These are phyloP conservation scores for Unio pictorum DNA, from an alignment of 2,888 invertebrate genomes.

Conservation along the genomic window DNA sequence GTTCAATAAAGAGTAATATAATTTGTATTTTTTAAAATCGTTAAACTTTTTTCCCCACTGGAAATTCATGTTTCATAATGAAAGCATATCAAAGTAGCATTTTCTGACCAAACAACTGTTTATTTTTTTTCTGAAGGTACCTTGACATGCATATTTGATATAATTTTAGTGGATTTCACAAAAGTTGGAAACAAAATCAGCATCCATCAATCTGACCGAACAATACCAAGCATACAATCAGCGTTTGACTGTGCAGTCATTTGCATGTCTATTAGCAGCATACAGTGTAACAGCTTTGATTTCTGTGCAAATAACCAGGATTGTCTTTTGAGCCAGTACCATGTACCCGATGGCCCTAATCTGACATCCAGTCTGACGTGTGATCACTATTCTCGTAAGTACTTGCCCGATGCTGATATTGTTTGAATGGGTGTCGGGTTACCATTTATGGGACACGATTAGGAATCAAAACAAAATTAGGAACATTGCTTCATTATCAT, in stretches of 20 bases:
- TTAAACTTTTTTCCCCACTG: no score
- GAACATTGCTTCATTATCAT: no score
- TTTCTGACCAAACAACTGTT: no score
- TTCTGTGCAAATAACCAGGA: conserved; percentile 31
- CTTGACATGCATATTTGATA: neutral
- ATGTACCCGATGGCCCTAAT: conserved; percentile 24
- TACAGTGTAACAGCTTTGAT: conserved; percentile 56
- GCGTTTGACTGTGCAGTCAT: conserved; percentile 30
- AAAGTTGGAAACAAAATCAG: conserved; percentile 16
- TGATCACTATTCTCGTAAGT: conserved; percentile 29
- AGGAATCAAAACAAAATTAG: no score
- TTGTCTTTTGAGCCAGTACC: conserved; percentile 42
- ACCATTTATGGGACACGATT: no score
- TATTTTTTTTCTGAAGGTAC: neutral
- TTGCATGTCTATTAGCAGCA: conserved; percentile 23
- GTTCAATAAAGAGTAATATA: no score
- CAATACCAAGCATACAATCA: conserved; percentile 20
- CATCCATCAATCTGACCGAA: conserved; percentile 23
- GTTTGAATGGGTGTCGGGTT: no score
- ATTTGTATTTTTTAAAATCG: no score
- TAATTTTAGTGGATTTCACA: conserved; percentile 44
- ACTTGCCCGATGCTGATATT: no score
- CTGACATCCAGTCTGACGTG: conserved; percentile 6
- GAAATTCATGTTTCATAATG: no score
- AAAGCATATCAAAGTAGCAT: no score